Base-by-base conservation (phyloP, 2,797 vertebrate species). In the Zenarchopterus dispar region DNA sequence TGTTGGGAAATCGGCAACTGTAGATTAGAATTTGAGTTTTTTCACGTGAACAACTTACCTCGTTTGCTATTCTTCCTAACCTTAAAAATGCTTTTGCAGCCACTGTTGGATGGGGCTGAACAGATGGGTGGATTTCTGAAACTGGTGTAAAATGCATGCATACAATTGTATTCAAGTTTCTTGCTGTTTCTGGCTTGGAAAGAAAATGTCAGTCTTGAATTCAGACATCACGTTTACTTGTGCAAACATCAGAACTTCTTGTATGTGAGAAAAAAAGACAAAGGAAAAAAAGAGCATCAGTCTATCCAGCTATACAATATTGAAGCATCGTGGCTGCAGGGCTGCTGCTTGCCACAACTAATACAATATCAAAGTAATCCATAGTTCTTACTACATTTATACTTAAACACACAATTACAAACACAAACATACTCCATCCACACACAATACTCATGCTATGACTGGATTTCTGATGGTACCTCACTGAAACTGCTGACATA, bases 331-430 rank as follows among this genome's bases (percentile, higher is more conserved):
- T 50, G 22, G 51, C 66, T 23, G 8, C 73, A 56, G 68, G 70
- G 57, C 57, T 64, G 60, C 57, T 66, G 11, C 73, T 55, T 44
- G 67, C 59, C 54, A 41, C 47, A 48, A 28, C 74, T 79, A 54
- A 77, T 81, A 54, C 62, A 66, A 56, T 67, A 56, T 62, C 65
- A 56, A 73, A 54, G 36, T 26, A 62, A 55, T 60, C 45, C 62
- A 67, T 53, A 75, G 54, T 13, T 39, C 36, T 39, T 13, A 13
- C 13, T 16, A 39, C 13, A 39, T 10, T 10, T 15, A 15, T 2
- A 33, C 67, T 36, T 24, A 11, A 33, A 42, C 31, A 67, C 55
- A 44, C 62, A 54, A 47, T 52, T 26, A 50, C 62, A 49, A 62
- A 33, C 58, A 9, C 23, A 5, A 39, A 55, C 39, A 58, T 33